These are phyloP conservation scores for Hydrozoanthus tunicans DNA, from an alignment of 64 coral and sea anemone species.

Conservation along the genomic window DNA sequence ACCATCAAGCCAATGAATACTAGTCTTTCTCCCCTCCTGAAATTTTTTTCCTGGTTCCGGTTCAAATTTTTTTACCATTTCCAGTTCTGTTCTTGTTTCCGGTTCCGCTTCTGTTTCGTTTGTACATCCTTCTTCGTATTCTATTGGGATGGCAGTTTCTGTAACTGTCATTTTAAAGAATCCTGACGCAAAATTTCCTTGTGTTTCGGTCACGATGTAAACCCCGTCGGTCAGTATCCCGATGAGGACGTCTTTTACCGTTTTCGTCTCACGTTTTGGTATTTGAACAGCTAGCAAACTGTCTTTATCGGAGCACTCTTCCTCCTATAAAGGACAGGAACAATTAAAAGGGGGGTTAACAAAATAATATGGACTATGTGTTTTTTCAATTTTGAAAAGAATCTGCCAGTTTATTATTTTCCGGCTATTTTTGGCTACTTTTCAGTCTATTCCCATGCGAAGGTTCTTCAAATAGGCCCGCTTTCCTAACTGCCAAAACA, in stretches of 20 bases:
- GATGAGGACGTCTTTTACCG: slow-evolving; percentile 29
- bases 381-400: too few relatives aligned
- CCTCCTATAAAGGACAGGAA: neutral
- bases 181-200: slow-evolving; percentile 40
- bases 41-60: neutral
- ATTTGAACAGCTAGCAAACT: neutral
- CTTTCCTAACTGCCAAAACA: too few relatives aligned
- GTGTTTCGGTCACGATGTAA: slow-evolving; percentile 53
- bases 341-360: neutral
- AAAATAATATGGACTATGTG: neutral
- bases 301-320: neutral
- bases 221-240: slow-evolving; percentile 49
- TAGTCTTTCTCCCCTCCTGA: neutral
- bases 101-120: neutral
- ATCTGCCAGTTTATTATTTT: too few relatives aligned
- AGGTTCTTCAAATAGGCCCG: too few relatives aligned
- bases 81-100: neutral
- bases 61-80: neutral
- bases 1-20: slow-evolving; percentile 50
- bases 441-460: too few relatives aligned
- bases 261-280: neutral
- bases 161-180: slow-evolving; percentile 44
- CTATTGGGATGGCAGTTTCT: slow-evolving; percentile 19
- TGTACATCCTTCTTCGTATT: neutral
- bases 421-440: too few relatives aligned